Evolutionary conservation across 92 coral and sea anemone species (phyloP).

Genomic region (Bergia sp.): DNA sequence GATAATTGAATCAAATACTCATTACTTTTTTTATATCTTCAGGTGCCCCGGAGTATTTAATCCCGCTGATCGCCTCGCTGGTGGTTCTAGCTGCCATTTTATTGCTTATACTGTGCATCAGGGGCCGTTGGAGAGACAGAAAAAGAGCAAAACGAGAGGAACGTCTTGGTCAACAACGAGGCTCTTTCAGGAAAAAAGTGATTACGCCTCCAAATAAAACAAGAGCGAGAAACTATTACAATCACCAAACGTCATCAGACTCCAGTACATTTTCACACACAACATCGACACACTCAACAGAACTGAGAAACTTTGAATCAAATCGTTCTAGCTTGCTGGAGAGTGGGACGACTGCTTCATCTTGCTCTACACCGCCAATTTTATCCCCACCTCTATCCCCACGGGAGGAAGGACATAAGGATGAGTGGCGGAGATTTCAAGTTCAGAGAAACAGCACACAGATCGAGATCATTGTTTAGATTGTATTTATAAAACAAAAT

Average conservation of each 20-base stretch:
- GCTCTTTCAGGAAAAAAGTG: constrained; percentile 76
- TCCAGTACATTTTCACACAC: constrained; percentile 73
- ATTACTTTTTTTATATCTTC: background rate
- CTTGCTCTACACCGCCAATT: constrained; percentile 86
- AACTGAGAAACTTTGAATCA: constrained; percentile 92
- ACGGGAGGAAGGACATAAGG: constrained; percentile 94
- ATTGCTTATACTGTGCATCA: constrained; percentile 77
- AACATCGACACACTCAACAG: constrained; percentile 86
- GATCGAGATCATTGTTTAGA: constrained; percentile 92
- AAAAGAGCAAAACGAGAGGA: constrained; percentile 72
- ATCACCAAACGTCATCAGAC: constrained; percentile 80
- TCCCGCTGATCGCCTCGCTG: constrained; percentile 93
- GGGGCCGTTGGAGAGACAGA: constrained; percentile 90
- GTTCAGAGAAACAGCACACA: constrained; percentile 91
- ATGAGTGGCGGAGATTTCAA: constrained; percentile 97
- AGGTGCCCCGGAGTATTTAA: constrained; percentile 88
- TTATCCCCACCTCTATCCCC: constrained; percentile 96
- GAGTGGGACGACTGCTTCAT: constrained; percentile 63
- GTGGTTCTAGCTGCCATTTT: constrained; percentile 92
- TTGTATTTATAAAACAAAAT: constrained; percentile 39
- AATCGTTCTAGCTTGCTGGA: constrained; percentile 85
- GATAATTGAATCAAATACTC: background rate
- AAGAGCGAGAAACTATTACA: constrained; percentile 74
- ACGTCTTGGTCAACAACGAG: constrained; percentile 67
- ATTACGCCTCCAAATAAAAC: constrained; percentile 69